Evolutionary conservation across 2,113 vertebrate genomes (phyloP).

Genomic region (Tupaia chinensis): DNA sequence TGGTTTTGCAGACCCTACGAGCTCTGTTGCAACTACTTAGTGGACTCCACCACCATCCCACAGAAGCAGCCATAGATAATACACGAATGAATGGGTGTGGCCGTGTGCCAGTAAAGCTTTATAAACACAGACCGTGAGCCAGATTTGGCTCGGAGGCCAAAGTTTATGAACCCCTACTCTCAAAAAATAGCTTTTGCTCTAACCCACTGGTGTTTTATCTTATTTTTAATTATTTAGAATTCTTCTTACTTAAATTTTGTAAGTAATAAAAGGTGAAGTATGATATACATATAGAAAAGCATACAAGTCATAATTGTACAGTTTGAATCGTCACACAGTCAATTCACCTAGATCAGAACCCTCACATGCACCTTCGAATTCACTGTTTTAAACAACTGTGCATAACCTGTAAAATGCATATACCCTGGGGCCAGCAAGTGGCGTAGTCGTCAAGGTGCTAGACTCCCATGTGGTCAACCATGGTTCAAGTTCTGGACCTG

Average conservation of each 20-base stretch:
- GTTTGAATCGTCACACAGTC: neutral
- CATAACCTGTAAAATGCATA: neutral
- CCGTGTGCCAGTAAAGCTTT: slow-evolving; percentile 23
- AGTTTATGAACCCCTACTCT: neutral
- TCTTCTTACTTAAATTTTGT: neutral
- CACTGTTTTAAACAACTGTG: neutral
- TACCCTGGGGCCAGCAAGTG: too few relatives aligned
- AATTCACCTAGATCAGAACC: neutral
- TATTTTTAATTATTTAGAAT: neutral
- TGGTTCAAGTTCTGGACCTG: too few relatives aligned
- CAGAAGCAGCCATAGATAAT: neutral
- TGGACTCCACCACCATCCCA: neutral
- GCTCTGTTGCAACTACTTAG: neutral
- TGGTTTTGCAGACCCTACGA: neutral
- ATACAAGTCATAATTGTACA: neutral
- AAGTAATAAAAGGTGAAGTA: neutral
- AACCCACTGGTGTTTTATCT: neutral
- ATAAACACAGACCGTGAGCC: neutral
- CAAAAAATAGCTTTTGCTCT: neutral
- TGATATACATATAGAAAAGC: neutral
- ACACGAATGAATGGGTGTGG: neutral
- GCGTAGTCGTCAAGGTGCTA: too few relatives aligned
- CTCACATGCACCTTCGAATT: neutral
- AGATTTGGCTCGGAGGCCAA: neutral
- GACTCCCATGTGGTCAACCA: too few relatives aligned